Conservation (phyloP, 2,797 vertebrate genomes). For the Agapornis canus region DNA sequence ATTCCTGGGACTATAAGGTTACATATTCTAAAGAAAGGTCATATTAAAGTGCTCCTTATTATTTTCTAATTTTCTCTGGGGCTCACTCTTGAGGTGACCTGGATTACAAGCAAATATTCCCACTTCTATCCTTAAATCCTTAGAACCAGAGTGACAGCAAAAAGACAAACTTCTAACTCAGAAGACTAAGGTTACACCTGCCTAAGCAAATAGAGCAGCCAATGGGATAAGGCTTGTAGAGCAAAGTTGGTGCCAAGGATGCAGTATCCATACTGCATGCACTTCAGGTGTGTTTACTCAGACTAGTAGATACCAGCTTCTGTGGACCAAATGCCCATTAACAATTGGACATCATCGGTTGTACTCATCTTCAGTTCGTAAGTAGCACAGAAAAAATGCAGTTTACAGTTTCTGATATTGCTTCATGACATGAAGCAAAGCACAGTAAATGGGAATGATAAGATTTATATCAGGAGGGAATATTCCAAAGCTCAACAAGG, state of each 20-base stretch:
- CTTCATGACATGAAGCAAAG: neutral
- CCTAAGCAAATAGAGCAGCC: neutral
- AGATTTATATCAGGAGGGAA: neutral
- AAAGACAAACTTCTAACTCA: neutral
- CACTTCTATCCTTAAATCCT: neutral
- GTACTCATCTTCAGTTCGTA: neutral
- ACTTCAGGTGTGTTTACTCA: neutral
- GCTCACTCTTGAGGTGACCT: neutral
- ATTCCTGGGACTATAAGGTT: neutral
- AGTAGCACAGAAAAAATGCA: neutral
- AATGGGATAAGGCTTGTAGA: accelerated
- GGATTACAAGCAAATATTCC: neutral
- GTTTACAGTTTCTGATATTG: neutral
- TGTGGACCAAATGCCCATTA: neutral
- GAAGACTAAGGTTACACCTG: neutral
- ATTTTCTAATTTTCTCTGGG: neutral
- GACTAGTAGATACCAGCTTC: neutral
- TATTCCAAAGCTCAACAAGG: neutral
- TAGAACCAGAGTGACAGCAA: neutral
- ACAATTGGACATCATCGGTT: neutral
- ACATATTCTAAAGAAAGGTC: neutral
- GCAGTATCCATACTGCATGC: accelerated
- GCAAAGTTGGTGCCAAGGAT: neutral
- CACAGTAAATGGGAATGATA: neutral
- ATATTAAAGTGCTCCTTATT: neutral